Evolutionary conservation across 2,113 vertebrate genomes (phyloP), one percentile per base, ranked within the genome.

Genomic region (Poeciliopsis turrubarensis): DNA sequence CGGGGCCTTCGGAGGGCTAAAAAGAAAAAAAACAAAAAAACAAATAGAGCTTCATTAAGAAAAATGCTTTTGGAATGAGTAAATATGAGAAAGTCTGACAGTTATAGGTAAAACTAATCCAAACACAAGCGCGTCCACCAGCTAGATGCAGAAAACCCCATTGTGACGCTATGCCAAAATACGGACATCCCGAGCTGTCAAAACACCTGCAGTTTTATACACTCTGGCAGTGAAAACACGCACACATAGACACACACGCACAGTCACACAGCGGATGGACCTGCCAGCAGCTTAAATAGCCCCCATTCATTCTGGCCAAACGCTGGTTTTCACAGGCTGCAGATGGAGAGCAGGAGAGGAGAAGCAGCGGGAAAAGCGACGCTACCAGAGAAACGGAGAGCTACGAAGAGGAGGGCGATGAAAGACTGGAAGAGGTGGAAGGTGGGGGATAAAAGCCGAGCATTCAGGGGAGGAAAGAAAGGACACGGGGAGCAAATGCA

Each of bases 1-100:
- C 0, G 95, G 94, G 47, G 92, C 94, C 83, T 97, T 99, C 39
- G 97, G 96, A 13, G 94, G 96, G 81, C 97, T 99, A 89, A 19
- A 87, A 75, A 63, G 87, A 89, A 91, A 72, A 61, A 32, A 10
- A 89, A 91, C 51, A 61, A 32, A 4, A n/a, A 81, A 74, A 64
- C 30, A 72, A 61, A 81, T 4, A 74, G 26, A 81, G 4, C 11
- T n/a, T 34, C 7, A 34, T 37, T n/a, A 65, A n/a, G 0, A 17
- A 14, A 13, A n/a, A 25, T 67, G 65, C 27, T 25, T 65, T 39
- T 37, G 27, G 25, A 9, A 30, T 63, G 29, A 17, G 14, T 9
- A 31, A 19, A 64, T 64, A 31, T 64, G 60, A 15, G 27, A 15
- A 19, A 19, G 31, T 32, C 17, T 64, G 62, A 64, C 32, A 29